Percentiles rank a stretch among this genome's conserved stretches.
Conservation (phyloP, 1,140 invertebrate species). For the Drosophila elegans region DNA sequence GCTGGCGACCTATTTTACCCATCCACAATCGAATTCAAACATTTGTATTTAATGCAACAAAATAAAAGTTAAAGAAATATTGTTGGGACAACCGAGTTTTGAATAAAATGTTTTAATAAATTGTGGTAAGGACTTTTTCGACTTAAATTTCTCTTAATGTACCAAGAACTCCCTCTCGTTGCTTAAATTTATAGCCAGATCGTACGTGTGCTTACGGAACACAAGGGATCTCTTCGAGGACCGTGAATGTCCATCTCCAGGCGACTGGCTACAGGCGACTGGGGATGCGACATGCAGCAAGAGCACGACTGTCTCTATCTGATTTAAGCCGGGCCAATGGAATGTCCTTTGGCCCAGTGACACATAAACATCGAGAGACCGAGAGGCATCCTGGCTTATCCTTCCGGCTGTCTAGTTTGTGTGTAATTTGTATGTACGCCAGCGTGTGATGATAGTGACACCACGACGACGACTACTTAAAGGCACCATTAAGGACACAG, state of each 20-base stretch:
- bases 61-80: too few species aligned
- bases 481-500: conserved; percentile 56
- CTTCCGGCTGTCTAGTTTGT: conserved; percentile 31
- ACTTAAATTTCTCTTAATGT: background rate
- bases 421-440: conserved; percentile 55
- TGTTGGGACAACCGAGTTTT: too few species aligned
- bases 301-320: conserved; percentile 44
- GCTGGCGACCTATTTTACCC: too few species aligned
- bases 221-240: conserved; percentile 11
- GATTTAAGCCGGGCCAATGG: conserved; percentile 32
- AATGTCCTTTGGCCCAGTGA: conserved; percentile 61
- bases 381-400: conserved; percentile 24
- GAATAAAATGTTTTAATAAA: too few species aligned
- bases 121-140: background rate
- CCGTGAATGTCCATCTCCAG: conserved; percentile 11
- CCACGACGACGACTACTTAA: conserved; percentile 36
- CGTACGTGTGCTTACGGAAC: conserved; percentile 19
- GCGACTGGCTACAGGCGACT: conserved; percentile 3
- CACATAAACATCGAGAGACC: conserved; percentile 55
- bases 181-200: conserved; percentile 37
- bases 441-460: conserved; percentile 43
- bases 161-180: background rate
- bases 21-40: too few species aligned
- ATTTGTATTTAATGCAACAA: too few species aligned
- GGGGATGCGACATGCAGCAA: conserved; percentile 23